Evolutionary conservation across 1,140 invertebrate genomes (phyloP).

Genomic region (Condylostylus longicornis): DNA sequence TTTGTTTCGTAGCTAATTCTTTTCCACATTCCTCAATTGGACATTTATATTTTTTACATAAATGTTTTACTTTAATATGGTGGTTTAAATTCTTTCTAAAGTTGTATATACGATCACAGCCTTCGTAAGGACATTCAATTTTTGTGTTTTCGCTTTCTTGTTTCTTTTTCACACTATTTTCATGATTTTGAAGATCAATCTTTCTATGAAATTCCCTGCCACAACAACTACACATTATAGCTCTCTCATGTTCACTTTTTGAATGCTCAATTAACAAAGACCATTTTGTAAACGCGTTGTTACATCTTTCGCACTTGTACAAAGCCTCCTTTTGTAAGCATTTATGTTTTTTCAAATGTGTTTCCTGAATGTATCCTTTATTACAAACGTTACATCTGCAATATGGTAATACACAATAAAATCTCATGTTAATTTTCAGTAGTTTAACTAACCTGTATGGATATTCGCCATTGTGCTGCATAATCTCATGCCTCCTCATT

Average conservation of each 20-base stretch:
- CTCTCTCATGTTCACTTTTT: too few species aligned
- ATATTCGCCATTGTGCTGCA: constrained; percentile 21
- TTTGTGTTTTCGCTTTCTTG: neutral
- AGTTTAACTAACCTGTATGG: constrained; percentile 9
- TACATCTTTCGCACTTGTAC: constrained; percentile 1
- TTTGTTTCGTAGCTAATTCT: constrained; percentile 10
- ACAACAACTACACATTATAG: too few species aligned
- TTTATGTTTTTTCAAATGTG: constrained; percentile 19
- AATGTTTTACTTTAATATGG: constrained; percentile 16
- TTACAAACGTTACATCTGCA: constrained; percentile 17
- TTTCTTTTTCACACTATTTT: too few species aligned
- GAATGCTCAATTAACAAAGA: constrained; percentile 1
- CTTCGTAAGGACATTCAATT: constrained; percentile 15
- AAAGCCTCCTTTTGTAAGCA: neutral
- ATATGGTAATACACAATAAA: neutral
- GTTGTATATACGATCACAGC: constrained; percentile 17
- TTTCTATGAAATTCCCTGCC: too few species aligned
- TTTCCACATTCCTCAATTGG: constrained; percentile 12
- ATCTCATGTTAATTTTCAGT: neutral
- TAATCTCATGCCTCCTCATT: constrained; percentile 23
- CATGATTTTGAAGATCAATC: too few species aligned
- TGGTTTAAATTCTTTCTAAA: constrained; percentile 24
- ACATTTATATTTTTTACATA: constrained; percentile 23
- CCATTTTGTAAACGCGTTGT: neutral
- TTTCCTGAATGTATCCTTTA: constrained; percentile 22